These are phyloP conservation scores for Rachycentron canadum DNA, from an alignment of 2,797 vertebrate species.

Conservation along the genomic window DNA sequence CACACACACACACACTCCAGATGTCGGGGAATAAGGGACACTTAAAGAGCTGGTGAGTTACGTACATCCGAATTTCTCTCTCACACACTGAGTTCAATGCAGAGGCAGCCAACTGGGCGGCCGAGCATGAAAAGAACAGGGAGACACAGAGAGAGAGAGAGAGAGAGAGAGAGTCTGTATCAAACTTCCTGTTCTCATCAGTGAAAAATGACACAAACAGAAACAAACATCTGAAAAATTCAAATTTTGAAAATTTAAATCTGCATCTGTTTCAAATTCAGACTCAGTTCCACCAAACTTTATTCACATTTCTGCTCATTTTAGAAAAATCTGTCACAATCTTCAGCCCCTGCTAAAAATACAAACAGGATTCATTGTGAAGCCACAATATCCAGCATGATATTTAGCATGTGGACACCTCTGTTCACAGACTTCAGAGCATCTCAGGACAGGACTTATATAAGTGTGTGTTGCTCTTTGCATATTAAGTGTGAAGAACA, in stretches of 20 bases:
- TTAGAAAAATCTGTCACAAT: neutral
- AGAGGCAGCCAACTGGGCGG: constrained; percentile 73
- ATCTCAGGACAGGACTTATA: no score
- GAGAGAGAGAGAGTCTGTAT: neutral
- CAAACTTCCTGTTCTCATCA: constrained; percentile 6
- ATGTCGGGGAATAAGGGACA: constrained; percentile 77
- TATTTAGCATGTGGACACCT: no score
- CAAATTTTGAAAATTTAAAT: no score
- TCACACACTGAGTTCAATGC: constrained; percentile 65
- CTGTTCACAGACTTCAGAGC: no score
- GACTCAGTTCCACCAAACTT: neutral
- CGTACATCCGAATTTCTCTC: constrained; percentile 80
- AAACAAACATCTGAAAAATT: neutral
- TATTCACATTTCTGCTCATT: neutral
- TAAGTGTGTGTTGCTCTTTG: no score
- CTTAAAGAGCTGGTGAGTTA: constrained; percentile 78
- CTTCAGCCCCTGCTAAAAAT: neutral
- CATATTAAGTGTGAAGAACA: no score
- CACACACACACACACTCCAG: constrained; percentile 62
- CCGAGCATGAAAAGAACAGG: constrained; percentile 35
- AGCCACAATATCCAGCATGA: no score
- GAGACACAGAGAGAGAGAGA: neutral
- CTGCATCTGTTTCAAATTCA: no score
- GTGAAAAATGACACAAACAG: constrained; percentile 10
- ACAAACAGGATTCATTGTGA: no score